Base-by-base conservation (phyloP, 37 sponge, comb jelly and placozoan species). In the Hexactinellida sp. region DNA sequence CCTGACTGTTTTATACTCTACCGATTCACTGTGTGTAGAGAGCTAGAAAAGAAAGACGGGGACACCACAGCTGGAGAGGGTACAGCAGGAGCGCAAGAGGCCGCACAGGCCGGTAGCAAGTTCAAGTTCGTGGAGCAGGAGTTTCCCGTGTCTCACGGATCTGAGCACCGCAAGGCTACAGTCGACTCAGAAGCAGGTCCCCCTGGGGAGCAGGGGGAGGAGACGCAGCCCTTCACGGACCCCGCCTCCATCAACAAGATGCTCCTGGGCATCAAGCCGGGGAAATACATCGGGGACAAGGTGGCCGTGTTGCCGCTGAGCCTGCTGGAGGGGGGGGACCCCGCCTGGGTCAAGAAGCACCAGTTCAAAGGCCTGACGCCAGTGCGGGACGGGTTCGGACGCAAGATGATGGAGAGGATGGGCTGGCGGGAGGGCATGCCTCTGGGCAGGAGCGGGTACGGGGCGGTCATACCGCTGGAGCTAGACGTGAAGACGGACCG, bases 401-500 rank as follows among this genome's bases (percentile, higher is more conserved):
- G 89, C 82, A 89, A 87, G 82, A 86, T 97, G 91, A 34, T 97
- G 92, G 90, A 85, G 91, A 95, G 90, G 85, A 93, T 95, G 94
- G 98, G 98, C 25, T 97, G 98, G 98, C 38, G 88, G 30, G 88
- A 88, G 83, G 98, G 98, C 5, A 38, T 88, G 84, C 91, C 94
- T 24, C 87, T 97, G 7, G 98, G 98, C 0, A 94, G 88, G 84
- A 38, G 82, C 23, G 94, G 91, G 13, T 37, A 54, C 36, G 98
- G 98, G 0, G 83, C 87, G 55, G 82, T 91, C 28, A 91, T 88
- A 24, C 98, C 98, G 9, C 54, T 95, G 5, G 86, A 47, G 0
- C 36, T 91, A 37, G 87, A 89, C 54, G 91, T 97, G 36, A 94
- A 97, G 85, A 47, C 91, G 35, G 95, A 97, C 88, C 87, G 95